phyloP scores from a whole-genome alignment of 2,888 invertebrate species.

The Euphydryas editha region DNA sequence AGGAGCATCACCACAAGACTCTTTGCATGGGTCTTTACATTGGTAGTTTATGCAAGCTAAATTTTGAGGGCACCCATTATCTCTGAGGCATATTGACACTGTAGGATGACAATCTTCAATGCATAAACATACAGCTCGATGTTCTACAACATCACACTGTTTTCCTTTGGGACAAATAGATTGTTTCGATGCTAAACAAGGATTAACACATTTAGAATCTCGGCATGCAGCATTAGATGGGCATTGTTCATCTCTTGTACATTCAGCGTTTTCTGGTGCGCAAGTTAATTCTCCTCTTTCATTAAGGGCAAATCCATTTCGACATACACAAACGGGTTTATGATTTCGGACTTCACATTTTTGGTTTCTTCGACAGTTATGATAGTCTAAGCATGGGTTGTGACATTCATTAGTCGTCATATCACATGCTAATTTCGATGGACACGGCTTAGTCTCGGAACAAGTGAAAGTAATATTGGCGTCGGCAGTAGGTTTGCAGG shows the following conservation, averaged over 20 bases:
- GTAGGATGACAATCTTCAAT: conserved; percentile 93
- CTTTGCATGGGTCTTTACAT: conserved; percentile 95
- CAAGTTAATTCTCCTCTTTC: conserved; percentile 94
- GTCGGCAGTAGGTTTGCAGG: conserved; percentile 87
- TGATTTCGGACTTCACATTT: conserved; percentile 95
- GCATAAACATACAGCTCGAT: conserved; percentile 93
- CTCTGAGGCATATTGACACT: conserved; percentile 93
- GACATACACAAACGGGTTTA: conserved; percentile 93
- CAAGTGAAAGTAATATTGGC: conserved; percentile 86
- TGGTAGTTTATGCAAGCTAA: conserved; percentile 94
- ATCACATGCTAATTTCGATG: conserved; percentile 89
- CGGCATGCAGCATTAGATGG: conserved; percentile 93
- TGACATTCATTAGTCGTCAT: conserved; percentile 87
- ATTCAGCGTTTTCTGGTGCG: conserved; percentile 91
- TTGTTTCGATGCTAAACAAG: conserved; percentile 87
- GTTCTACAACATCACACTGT: conserved; percentile 94
- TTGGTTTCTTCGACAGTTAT: conserved; percentile 91
- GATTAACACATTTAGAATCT: conserved; percentile 93
- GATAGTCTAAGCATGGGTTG: conserved; percentile 89
- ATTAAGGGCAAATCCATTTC: conserved; percentile 93
- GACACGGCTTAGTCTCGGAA: conserved; percentile 87
- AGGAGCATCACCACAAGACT: conserved; percentile 93
- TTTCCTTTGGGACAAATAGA: conserved; percentile 91
- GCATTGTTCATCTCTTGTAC: conserved; percentile 91
- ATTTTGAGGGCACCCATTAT: conserved; percentile 93